Percentiles rank a stretch among this genome's conserved stretches.
Evolutionary conservation across 2,888 invertebrate genomes (phyloP).

Genomic region (Synergus gifuensis): DNA sequence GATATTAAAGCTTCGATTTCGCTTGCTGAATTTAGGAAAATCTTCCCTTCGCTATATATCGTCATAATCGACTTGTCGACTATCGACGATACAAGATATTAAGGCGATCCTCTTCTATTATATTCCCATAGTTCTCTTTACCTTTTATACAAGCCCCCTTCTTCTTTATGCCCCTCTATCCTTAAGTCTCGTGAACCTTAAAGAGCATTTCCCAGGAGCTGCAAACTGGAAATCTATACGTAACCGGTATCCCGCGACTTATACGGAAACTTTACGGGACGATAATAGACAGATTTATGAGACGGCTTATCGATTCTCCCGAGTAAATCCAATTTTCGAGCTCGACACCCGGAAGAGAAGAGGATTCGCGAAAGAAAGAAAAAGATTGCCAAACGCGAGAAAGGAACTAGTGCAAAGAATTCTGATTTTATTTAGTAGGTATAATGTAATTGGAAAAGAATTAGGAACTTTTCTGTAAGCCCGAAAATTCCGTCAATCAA

Average conservation of each 20-base stretch:
- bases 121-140: constrained; percentile 30
- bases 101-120: constrained; percentile 28
- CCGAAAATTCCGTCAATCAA: not conserved
- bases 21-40: not conserved
- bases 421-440: not conserved
- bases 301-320: constrained; percentile 72
- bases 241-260: constrained; percentile 61
- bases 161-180: constrained; percentile 42
- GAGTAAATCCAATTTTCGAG: constrained; percentile 73
- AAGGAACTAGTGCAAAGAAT: constrained; percentile 33
- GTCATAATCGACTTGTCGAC: constrained; percentile 30
- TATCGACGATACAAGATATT: constrained; percentile 41
- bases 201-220: constrained; percentile 43
- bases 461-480: not conserved
- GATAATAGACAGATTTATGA: constrained; percentile 74
- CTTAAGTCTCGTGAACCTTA: constrained; percentile 21
- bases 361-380: constrained; percentile 48
- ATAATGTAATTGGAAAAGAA: not conserved
- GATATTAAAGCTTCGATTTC: not conserved
- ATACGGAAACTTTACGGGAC: constrained; percentile 66
- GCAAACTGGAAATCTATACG: constrained; percentile 58
- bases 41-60: not conserved
- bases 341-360: constrained; percentile 62
- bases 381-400: constrained; percentile 40
- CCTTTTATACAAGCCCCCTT: constrained; percentile 45